phyloP scores from a whole-genome alignment of 2,113 vertebrate genomes.

The Nyctibius bracteatus region DNA sequence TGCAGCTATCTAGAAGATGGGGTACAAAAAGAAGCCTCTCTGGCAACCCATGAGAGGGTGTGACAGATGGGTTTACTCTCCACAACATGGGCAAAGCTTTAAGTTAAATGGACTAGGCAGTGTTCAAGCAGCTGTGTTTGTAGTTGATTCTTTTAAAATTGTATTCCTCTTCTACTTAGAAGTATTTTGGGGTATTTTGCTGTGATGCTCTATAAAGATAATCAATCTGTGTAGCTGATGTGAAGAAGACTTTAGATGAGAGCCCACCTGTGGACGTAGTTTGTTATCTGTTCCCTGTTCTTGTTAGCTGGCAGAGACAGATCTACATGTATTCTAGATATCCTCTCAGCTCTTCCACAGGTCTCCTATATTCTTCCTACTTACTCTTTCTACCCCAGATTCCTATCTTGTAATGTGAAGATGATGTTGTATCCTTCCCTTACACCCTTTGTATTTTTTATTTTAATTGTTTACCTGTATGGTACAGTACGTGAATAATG shows the following conservation, averaged over 20 bases:
- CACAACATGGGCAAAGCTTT: neutral
- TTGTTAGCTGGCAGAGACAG: neutral
- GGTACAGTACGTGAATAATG: neutral
- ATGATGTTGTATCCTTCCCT: neutral
- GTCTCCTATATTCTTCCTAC: neutral
- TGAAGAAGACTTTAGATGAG: neutral
- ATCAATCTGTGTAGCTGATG: neutral
- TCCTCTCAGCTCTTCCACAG: neutral
- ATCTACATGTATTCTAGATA: neutral
- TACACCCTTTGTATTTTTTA: neutral
- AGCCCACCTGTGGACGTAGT: neutral
- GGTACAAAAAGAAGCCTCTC: neutral
- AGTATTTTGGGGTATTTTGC: neutral
- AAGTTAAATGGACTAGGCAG: neutral
- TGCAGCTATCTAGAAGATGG: neutral
- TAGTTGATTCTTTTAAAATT: neutral
- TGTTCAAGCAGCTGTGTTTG: neutral
- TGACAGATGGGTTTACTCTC: neutral
- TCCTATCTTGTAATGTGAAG: neutral
- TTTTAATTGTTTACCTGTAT: neutral
- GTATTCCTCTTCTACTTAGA: neutral
- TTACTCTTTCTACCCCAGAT: neutral
- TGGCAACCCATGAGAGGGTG: fast-evolving
- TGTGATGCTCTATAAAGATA: neutral
- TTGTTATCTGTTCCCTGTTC: neutral